phyloP scores from a whole-genome alignment of 2,888 invertebrate species.

The Encarsia formosa region DNA sequence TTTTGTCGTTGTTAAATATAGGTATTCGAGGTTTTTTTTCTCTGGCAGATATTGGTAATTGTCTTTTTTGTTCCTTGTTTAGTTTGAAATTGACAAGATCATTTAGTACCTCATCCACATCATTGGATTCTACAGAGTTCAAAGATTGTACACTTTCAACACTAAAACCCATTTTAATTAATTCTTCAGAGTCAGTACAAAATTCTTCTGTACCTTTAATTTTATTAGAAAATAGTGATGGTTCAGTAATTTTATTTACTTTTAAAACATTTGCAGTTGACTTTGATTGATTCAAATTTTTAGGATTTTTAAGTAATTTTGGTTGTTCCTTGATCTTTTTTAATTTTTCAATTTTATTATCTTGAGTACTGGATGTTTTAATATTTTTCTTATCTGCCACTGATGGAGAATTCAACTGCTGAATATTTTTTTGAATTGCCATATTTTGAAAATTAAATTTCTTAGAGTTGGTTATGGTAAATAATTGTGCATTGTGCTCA shows the following conservation, averaged over 20 bases:
- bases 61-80: background rate
- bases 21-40: background rate
- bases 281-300: no score
- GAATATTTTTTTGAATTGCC: background rate
- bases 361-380: no score
- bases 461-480: background rate
- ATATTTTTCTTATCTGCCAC: no score
- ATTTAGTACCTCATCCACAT: background rate
- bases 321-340: no score
- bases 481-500: background rate
- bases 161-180: background rate
- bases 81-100: background rate
- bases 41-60: background rate
- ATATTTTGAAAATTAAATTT: background rate
- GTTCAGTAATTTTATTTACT: background rate
- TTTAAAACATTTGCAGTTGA: no score
- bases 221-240: background rate
- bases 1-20: background rate
- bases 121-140: background rate
- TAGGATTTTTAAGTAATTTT: no score
- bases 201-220: background rate
- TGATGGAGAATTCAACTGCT: no score
- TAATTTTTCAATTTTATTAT: no score
- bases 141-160: background rate
- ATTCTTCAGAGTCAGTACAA: slow-evolving; percentile 1